A percentile compares a stretch with the other conserved stretches of the same genome.
Conservation (phyloP, 2,797 vertebrate species). For the Ispidina picta region DNA sequence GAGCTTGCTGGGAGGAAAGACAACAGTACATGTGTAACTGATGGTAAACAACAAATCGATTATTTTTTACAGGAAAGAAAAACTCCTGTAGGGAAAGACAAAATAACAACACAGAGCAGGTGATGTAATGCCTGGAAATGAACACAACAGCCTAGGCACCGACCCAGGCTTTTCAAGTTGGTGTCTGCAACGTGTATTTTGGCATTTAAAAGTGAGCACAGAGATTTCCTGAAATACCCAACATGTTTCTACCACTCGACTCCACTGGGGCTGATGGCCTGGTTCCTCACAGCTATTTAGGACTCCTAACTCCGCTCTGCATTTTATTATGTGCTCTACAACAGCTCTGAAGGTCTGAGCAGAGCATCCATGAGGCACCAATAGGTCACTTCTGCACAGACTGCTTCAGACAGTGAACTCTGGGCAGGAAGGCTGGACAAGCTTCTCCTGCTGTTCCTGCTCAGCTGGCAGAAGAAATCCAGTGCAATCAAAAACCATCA, state of each 20-base stretch:
- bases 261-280: neutral
- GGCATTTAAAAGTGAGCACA: neutral
- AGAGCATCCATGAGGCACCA: neutral
- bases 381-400: neutral
- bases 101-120: neutral
- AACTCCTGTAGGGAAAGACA: neutral
- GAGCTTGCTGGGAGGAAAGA: conserved; percentile 26
- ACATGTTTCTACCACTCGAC: neutral
- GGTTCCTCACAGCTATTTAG: neutral
- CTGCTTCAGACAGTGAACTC: neutral
- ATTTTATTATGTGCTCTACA: neutral
- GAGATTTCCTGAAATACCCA: neutral
- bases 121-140: neutral
- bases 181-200: neutral
- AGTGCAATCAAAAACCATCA: neutral
- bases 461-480: neutral
- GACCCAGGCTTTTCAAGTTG: neutral
- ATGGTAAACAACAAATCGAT: neutral
- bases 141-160: neutral
- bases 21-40: neutral
- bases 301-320: neutral
- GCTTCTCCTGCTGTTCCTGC: neutral
- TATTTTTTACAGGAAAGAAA: neutral
- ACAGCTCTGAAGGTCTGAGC: neutral
- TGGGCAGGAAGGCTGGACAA: neutral